These are phyloP conservation scores for Argya squamiceps DNA, from an alignment of 2,797 vertebrate genomes.

Conservation along the genomic window DNA sequence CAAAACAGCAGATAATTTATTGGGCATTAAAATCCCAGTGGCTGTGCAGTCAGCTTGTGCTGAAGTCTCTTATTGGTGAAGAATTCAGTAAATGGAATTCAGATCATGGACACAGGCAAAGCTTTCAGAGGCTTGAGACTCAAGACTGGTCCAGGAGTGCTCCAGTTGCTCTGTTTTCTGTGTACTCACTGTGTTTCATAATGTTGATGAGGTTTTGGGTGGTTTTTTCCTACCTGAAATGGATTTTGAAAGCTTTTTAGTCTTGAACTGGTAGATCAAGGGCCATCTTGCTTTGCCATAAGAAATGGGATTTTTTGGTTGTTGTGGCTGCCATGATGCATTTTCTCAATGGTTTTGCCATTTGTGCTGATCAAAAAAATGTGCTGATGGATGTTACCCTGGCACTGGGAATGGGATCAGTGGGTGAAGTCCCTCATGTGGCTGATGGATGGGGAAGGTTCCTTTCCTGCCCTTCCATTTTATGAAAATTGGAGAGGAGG, in stretches of 20 bases:
- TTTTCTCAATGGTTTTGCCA: neutral
- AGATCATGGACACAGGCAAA: neutral
- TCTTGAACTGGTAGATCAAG: neutral
- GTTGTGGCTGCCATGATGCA: neutral
- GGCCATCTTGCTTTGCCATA: neutral
- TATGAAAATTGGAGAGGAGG: neutral
- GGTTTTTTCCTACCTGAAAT: rapidly evolving
- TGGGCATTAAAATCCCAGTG: conserved; percentile 31
- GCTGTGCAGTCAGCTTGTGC: neutral
- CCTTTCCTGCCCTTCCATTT: neutral
- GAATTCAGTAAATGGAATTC: neutral
- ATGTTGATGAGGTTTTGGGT: neutral
- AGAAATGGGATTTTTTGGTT: neutral
- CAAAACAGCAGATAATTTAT: conserved; percentile 37
- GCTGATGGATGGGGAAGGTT: neutral
- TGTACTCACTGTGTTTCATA: neutral
- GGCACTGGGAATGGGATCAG: neutral
- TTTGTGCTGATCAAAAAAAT: neutral
- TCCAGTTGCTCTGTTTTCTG: neutral
- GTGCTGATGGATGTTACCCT: neutral
- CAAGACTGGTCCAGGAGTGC: neutral
- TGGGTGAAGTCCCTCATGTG: rapidly evolving
- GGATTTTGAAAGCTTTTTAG: neutral
- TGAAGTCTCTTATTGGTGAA: neutral
- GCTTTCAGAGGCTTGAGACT: neutral